Conservation (phyloP, 2,888 invertebrate genomes). For the Aricia artaxerxes region DNA sequence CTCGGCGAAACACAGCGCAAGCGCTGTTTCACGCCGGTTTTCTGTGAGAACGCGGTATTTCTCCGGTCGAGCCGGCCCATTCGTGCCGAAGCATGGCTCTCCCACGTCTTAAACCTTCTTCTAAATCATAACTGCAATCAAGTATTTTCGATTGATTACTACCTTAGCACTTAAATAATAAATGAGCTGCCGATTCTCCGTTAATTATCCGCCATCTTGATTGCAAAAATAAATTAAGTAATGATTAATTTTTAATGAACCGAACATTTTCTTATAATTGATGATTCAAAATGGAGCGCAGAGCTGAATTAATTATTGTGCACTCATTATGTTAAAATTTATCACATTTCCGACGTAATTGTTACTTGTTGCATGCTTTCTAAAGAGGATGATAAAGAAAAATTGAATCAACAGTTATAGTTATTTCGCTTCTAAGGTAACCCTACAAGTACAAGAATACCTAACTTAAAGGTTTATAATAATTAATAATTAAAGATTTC, state of each 20-base stretch:
- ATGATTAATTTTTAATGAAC: slow-evolving; percentile 24
- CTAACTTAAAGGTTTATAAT: no score
- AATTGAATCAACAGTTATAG: no score
- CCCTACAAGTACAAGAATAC: no score
- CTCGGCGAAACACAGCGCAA: no score
- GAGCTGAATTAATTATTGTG: slow-evolving; percentile 5
- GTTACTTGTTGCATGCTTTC: background rate
- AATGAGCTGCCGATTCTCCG: background rate
- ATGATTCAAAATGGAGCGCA: slow-evolving; percentile 20
- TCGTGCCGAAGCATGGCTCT: no score
- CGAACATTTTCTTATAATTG: slow-evolving; percentile 11
- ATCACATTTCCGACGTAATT: background rate
- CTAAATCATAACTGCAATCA: background rate
- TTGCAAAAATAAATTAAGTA: background rate
- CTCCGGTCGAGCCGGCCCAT: no score
- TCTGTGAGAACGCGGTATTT: no score
- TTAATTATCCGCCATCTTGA: slow-evolving; percentile 5
- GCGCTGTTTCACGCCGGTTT: no score
- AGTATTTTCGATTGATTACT: background rate
- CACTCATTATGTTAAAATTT: slow-evolving; percentile 15
- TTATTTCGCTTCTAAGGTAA: no score
- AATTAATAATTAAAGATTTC: no score
- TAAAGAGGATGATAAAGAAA: background rate
- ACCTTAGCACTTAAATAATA: background rate
- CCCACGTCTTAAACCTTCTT: no score